A percentile compares a stretch with the other conserved stretches of the same genome.
These are phyloP conservation scores for Pimephales promelas DNA, from an alignment of 2,113 vertebrate species.

Conservation along the genomic window DNA sequence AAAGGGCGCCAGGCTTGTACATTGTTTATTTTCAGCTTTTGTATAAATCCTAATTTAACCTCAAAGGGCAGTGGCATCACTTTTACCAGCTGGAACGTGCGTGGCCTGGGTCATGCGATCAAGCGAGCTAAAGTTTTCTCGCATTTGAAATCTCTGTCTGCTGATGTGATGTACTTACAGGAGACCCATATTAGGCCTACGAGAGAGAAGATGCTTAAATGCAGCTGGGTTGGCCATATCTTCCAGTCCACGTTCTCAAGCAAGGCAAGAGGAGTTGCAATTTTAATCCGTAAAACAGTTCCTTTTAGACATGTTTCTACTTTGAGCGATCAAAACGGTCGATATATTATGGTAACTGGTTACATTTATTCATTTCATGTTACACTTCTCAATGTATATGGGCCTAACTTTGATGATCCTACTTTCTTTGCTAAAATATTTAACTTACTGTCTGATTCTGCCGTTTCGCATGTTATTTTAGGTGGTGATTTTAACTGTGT, in stretches of 20 bases:
- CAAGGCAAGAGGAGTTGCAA: neutral
- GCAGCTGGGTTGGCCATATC: neutral
- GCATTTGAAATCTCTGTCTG: neutral
- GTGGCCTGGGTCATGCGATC: neutral
- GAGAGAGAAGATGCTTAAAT: neutral
- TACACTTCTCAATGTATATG: constrained; percentile 5
- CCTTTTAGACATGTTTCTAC: neutral
- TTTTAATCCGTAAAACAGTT: neutral
- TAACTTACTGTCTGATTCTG: neutral
- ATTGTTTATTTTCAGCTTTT: neutral
- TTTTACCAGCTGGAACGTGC: constrained; percentile 1
- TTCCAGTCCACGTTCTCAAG: neutral
- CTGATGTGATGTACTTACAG: neutral
- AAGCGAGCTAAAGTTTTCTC: constrained; percentile 14
- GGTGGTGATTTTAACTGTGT: neutral
- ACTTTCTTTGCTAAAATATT: neutral
- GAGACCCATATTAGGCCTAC: neutral
- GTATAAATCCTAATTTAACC: neutral
- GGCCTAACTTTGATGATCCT: neutral
- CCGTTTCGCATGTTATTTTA: neutral
- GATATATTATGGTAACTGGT: constrained; percentile 5
- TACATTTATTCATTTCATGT: neutral
- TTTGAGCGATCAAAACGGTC: neutral
- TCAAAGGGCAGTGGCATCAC: neutral
- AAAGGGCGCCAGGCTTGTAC: neutral